Evolutionary conservation across 2,113 vertebrate species (phyloP), one percentile per base, ranked within the genome.

Genomic region (Colistium nudipinnis): DNA sequence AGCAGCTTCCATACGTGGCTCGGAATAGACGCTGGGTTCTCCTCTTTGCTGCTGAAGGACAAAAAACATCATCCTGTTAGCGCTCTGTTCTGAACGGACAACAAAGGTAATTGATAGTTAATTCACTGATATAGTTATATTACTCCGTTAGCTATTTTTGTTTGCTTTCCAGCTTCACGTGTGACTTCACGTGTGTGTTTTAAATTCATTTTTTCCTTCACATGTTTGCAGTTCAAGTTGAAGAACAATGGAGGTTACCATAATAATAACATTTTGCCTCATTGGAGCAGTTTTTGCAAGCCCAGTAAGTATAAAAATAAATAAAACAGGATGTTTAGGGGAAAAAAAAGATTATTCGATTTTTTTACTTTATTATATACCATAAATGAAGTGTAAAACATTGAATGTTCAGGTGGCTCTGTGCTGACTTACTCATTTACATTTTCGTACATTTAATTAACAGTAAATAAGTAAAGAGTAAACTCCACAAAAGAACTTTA

Each of bases 261-360:
- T 89, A 7, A 52, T 89, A 7, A 52, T 90, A 31, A 69, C 55
- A 10, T 62, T 90, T 80, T 92, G 81, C 78, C 74, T 92, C 52
- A 62, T 90, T 62, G 90, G 88, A 69, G 70, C 74, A 30, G 56
- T 82, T 56, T 76, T 83, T 78, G 70, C 90, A 62, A 90, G 75
- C 22, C 88, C 90, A 20, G 91, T 92, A 68, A 91, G 89, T 89
- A 70, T 52, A 11, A 69, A 33, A 45, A 31, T 5, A 31, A 31
- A 31, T 13, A 25, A 38, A 12, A 31, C 11, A 30, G 10, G 4
- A 2, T 55, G 19, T 59, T 41, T 6, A 39, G 13, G 28, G 2
- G 2, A 31, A 36, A 55, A n/a, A 7, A 6, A 43, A 4, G 13
- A 43, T 43, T 5, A 31, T 31, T 5, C 3, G 11, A 3, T 14